A percentile compares a stretch with the other conserved stretches of the same genome.
Evolutionary conservation across 2,113 vertebrate species (phyloP).

Genomic region (Hippocampus guttulatus): DNA sequence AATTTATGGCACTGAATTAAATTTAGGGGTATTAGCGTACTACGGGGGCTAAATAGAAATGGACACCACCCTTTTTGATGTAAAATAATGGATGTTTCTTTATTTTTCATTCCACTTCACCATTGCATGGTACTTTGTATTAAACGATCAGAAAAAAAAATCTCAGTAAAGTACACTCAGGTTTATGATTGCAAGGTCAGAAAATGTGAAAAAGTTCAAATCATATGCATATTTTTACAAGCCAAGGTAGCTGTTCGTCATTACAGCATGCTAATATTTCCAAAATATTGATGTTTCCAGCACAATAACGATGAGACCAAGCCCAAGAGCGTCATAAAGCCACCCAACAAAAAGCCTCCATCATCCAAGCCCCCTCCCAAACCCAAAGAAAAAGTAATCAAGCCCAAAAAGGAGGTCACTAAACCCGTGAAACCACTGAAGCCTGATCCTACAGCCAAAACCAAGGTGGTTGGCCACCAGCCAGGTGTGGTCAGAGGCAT

Average conservation of each 20-base stretch:
- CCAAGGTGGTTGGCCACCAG: slow-evolving; percentile 74
- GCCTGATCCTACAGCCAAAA: slow-evolving; percentile 76
- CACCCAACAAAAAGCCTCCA: slow-evolving; percentile 71
- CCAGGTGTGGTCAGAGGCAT: slow-evolving; percentile 83
- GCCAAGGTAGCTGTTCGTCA: neutral
- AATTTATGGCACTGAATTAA: no score
- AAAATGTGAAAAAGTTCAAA: no score
- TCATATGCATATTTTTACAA: no score
- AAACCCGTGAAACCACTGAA: slow-evolving; percentile 52
- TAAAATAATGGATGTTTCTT: no score
- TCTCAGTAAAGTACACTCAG: no score
- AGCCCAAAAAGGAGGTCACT: slow-evolving; percentile 79
- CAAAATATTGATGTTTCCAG: slow-evolving; percentile 62
- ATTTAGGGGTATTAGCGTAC: no score
- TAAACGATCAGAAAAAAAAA: no score
- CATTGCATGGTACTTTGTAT: no score
- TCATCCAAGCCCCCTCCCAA: slow-evolving; percentile 64
- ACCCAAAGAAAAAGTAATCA: slow-evolving; percentile 83
- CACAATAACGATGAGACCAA: slow-evolving; percentile 69
- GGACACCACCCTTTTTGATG: no score
- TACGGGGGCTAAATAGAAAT: no score
- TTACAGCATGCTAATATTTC: neutral
- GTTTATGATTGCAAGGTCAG: no score
- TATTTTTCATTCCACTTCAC: no score
- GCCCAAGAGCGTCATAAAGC: slow-evolving; percentile 71